phyloP scores from a whole-genome alignment of 92 coral and sea anemone species.

The Phenganax stokvisi region DNA sequence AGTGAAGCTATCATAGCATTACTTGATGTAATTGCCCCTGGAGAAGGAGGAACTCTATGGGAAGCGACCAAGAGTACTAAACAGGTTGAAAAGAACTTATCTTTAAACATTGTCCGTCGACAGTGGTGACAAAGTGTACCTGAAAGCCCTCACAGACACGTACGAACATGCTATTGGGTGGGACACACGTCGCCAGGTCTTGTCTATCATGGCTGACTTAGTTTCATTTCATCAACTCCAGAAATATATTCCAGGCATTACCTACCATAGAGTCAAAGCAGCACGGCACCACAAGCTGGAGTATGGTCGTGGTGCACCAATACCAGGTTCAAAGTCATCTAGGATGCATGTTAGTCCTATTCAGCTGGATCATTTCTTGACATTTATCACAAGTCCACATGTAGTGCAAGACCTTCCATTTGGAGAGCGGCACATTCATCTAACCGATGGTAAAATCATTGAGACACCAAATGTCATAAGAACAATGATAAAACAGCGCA shows the following conservation, averaged over 20 bases:
- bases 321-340: conserved; percentile 35
- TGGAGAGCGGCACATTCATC: conserved; percentile 39
- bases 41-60: not conserved
- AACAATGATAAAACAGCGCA: conserved; percentile 47
- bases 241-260: conserved; percentile 55
- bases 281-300: conserved; percentile 53
- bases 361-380: conserved; percentile 58
- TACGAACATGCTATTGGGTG: no score
- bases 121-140: no score
- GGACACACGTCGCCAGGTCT: no score
- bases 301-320: conserved; percentile 48
- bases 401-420: conserved; percentile 57
- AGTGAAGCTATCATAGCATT: no score
- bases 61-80: not conserved
- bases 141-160: no score
- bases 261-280: conserved; percentile 43
- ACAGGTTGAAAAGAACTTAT: no score
- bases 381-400: conserved; percentile 51
- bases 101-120: no score
- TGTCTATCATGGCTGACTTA: conserved; percentile 6
- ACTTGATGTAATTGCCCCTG: no score
- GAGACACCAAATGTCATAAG: conserved; percentile 54
- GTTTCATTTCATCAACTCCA: conserved; percentile 49
- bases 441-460: conserved; percentile 46
- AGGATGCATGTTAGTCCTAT: conserved; percentile 45